Evolutionary conservation across 2,113 vertebrate genomes (phyloP), one percentile per base, ranked within the genome.

Genomic region (Pseudois nayaur): DNA sequence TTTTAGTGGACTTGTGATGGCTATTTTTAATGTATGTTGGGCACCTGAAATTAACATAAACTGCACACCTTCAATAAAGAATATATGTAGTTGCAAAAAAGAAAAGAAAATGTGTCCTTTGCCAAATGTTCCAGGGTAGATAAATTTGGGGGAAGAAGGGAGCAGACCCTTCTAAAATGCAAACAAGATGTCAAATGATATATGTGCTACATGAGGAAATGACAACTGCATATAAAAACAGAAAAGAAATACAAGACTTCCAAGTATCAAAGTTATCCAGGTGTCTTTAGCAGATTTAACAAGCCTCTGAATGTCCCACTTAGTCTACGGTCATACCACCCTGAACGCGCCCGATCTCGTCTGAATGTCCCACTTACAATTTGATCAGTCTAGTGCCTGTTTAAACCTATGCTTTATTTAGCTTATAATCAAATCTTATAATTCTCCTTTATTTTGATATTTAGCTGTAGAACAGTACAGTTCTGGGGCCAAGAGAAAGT

Each of bases 351-450:
- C 43, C 43, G 6, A 45, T 45, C 43, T 45, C 1, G 6, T 94
- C 89, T 86, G 15, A 94, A 89, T 97, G 83, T 95, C 27, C 71
- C 16, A 79, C 36, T 91, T 82, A 95, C 29, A 48, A 43, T 21
- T 55, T 78, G 19, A 92, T 90, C 15, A 93, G 76, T 14, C 6
- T 31, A 88, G 79, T 91, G 50, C 79, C 91, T 86, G 60, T 36
- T 92, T 95, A 97, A 91, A 52, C 25, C 57, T 83, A 43, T 85
- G 33, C 52, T 81, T 94, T 88, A 95, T 52, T 84, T 95, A 91
- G 29, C 15, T 85, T 88, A 54, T 33, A 91, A 48, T 3, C 59
- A 95, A 86, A 81, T 82, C 27, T 95, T 81, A 87, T 31, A 85
- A 94, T 78, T 50, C 23, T 85, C 33, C n/a, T 89, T 64, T 59